phyloP scores from a whole-genome alignment of 2,888 invertebrate genomes.

The Hirtodrosophila duncani region DNA sequence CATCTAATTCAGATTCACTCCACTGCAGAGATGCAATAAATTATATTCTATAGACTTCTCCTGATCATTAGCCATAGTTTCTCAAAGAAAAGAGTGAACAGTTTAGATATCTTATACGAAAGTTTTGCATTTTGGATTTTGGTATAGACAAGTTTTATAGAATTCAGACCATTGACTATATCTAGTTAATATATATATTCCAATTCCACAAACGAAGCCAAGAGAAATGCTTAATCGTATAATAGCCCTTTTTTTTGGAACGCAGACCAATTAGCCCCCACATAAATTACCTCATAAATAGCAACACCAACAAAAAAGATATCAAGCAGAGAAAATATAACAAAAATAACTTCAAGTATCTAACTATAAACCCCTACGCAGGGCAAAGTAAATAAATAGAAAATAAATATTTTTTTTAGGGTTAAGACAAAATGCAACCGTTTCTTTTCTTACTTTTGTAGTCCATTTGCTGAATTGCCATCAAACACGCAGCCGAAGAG shows the following conservation, averaged over 20 bases:
- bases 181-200: conserved; percentile 12
- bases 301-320: conserved; percentile 23
- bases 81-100: too few species aligned
- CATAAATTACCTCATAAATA: conserved; percentile 55
- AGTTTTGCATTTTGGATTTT: too few species aligned
- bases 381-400: conserved; percentile 51
- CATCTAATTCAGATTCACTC: too few species aligned
- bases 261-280: conserved; percentile 43
- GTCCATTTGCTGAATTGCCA: conserved; percentile 39
- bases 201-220: conserved; percentile 27
- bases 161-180: too few species aligned
- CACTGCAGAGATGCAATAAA: too few species aligned
- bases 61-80: too few species aligned
- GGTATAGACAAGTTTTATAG: too few species aligned
- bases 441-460: conserved; percentile 50
- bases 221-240: conserved; percentile 22
- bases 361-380: not conserved
- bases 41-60: too few species aligned
- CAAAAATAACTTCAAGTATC: conserved; percentile 36
- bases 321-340: conserved; percentile 1
- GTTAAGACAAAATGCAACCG: conserved; percentile 46
- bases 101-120: too few species aligned
- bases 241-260: conserved; percentile 1
- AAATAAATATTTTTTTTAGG: conserved; percentile 45
- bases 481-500: conserved; percentile 39